Conservation (phyloP, 2,113 vertebrate species). For the Sphyrna mokarran region DNA sequence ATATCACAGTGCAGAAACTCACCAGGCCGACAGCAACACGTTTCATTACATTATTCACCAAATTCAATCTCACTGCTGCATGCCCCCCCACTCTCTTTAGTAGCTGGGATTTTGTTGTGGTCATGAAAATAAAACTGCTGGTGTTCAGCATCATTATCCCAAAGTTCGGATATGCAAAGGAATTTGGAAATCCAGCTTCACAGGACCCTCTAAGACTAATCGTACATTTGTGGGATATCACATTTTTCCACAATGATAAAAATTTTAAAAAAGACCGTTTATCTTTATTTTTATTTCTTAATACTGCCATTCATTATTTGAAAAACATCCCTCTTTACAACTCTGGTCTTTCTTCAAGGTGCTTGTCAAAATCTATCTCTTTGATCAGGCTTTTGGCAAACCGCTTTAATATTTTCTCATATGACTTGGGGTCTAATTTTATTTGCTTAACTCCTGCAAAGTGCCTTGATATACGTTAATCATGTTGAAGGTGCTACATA, state of each 20-base stretch:
- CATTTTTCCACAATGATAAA: too few relatives aligned
- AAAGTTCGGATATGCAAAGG: too few relatives aligned
- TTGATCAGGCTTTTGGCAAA: not conserved
- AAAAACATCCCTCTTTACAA: not conserved
- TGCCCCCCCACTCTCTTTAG: not conserved
- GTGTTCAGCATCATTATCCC: too few relatives aligned
- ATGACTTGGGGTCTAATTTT: not conserved
- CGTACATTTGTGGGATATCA: too few relatives aligned
- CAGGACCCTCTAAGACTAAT: too few relatives aligned
- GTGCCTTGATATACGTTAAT: not conserved
- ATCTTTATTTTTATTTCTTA: not conserved
- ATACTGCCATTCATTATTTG: too few relatives aligned
- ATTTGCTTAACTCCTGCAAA: not conserved
- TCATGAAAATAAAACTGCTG: too few relatives aligned
- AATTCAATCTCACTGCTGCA: not conserved
- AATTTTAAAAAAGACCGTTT: too few relatives aligned
- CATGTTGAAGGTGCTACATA: not conserved
- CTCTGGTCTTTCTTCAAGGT: not conserved
- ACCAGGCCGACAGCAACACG: too few relatives aligned
- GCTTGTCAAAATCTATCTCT: not conserved
- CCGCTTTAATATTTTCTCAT: not conserved
- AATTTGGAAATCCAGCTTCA: too few relatives aligned
- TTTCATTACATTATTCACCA: not conserved
- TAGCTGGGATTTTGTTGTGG: not conserved
- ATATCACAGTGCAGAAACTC: not conserved